Percentiles rank a stretch among this genome's conserved stretches.
These are phyloP conservation scores for Orthonevra nobilis DNA, from an alignment of 2,888 invertebrate genomes.

Conservation along the genomic window DNA sequence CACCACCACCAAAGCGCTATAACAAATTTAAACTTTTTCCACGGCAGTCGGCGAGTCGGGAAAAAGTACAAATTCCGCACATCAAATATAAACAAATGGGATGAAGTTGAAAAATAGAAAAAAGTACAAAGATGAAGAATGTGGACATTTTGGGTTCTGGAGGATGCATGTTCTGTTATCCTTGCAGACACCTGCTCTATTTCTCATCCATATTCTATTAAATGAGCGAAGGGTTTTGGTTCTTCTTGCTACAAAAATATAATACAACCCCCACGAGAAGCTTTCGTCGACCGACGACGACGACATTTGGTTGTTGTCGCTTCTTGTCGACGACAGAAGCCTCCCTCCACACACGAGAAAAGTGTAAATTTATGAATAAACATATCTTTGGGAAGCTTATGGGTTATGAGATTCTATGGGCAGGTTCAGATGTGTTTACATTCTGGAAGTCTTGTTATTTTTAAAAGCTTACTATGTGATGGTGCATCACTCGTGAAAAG, in stretches of 20 bases:
- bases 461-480: not conserved
- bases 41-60: not conserved
- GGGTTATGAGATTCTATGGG: conserved; percentile 48
- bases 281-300: conserved; percentile 27
- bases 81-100: conserved; percentile 63
- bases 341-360: conserved; percentile 37
- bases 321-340: conserved; percentile 30
- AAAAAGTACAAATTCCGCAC: conserved; percentile 33
- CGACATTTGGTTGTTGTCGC: conserved; percentile 28
- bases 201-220: conserved; percentile 69
- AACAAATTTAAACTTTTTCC: conserved; percentile 46
- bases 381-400: conserved; percentile 55
- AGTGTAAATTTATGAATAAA: conserved; percentile 67
- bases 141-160: conserved; percentile 27
- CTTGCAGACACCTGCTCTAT: conserved; percentile 61
- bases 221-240: conserved; percentile 49
- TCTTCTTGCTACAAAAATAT: too few species aligned
- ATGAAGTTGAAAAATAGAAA: conserved; percentile 6
- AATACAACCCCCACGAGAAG: conserved; percentile 43
- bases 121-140: conserved; percentile 16
- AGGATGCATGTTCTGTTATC: conserved; percentile 55
- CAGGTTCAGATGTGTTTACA: conserved; percentile 58
- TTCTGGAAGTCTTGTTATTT: conserved; percentile 45
- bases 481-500: conserved; percentile 23
- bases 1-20: not conserved